Conservation (phyloP, 2,888 invertebrate species). For the Bibio marci region DNA sequence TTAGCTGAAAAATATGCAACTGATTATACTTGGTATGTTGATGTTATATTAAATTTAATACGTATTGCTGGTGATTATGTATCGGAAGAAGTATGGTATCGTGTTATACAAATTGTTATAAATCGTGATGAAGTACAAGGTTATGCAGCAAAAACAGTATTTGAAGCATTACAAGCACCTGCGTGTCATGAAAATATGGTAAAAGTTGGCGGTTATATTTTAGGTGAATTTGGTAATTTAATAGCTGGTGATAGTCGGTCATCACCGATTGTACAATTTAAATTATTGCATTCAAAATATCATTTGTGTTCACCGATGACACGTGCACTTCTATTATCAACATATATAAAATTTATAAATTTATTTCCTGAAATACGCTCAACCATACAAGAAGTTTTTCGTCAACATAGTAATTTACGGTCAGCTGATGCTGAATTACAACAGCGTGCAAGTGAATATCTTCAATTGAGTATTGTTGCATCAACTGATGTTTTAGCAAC, state of each 20-base stretch:
- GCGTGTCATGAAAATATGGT: conserved; percentile 99
- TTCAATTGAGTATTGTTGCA: conserved; percentile 89
- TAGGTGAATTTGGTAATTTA: conserved; percentile 98
- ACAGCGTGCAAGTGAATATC: conserved; percentile 94
- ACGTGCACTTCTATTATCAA: conserved; percentile 86
- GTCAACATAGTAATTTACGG: conserved; percentile 85
- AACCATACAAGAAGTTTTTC: conserved; percentile 88
- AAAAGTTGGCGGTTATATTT: conserved; percentile 97
- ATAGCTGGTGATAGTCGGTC: conserved; percentile 98
- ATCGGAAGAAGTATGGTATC: conserved; percentile 98
- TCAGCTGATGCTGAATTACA: conserved; percentile 98
- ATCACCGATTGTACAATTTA: conserved; percentile 94
- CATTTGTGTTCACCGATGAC: conserved; percentile 96
- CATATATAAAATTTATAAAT: conserved; percentile 98
- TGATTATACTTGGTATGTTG: conserved; percentile 96
- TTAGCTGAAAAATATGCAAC: conserved; percentile 98
- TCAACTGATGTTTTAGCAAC: conserved; percentile 95
- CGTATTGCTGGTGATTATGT: conserved; percentile 99
- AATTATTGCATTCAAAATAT: conserved; percentile 95
- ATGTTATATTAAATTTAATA: conserved; percentile 95
- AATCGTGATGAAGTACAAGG: conserved; percentile 99
- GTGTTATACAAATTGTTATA: conserved; percentile 98
- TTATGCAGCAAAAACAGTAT: conserved; percentile 98
- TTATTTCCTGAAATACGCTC: conserved; percentile 96
- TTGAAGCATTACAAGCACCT: conserved; percentile 96